Evolutionary conservation across 2,113 vertebrate genomes (phyloP).

Genomic region (Passer domesticus): DNA sequence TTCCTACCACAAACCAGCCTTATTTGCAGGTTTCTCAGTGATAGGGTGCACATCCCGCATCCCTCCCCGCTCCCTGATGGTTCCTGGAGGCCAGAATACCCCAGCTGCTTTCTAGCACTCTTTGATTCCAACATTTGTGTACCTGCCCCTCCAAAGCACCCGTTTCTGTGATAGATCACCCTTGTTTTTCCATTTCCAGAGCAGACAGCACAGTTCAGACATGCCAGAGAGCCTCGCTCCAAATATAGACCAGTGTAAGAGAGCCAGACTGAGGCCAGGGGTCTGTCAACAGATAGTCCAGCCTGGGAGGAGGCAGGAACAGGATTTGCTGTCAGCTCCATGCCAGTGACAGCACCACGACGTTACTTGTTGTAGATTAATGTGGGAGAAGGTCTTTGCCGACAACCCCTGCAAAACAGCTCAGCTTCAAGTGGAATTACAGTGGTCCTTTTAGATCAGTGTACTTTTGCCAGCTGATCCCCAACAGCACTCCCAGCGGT

Average conservation of each 20-base stretch:
- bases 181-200: not conserved
- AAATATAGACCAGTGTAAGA: not conserved
- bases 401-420: conserved; percentile 48
- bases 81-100: not conserved
- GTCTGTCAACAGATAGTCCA: conserved; percentile 44
- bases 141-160: not conserved
- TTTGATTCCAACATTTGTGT: not conserved
- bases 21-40: not conserved
- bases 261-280: conserved; percentile 32
- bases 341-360: conserved; percentile 11
- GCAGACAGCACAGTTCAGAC: conserved; percentile 19
- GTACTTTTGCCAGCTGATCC: conserved; percentile 55
- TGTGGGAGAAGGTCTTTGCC: conserved; percentile 51
- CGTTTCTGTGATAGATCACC: not conserved
- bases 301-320: conserved; percentile 9
- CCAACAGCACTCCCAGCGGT: conserved; percentile 60
- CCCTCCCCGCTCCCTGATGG: rapidly evolving
- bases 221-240: not conserved
- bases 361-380: conserved; percentile 21
- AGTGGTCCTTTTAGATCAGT: conserved; percentile 50
- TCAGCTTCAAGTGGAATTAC: conserved; percentile 45
- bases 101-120: not conserved
- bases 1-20: not conserved
- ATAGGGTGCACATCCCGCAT: rapidly evolving
- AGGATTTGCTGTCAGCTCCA: conserved; percentile 39